phyloP scores from a whole-genome alignment of 2,888 invertebrate species.

The Leucoma salicis region DNA sequence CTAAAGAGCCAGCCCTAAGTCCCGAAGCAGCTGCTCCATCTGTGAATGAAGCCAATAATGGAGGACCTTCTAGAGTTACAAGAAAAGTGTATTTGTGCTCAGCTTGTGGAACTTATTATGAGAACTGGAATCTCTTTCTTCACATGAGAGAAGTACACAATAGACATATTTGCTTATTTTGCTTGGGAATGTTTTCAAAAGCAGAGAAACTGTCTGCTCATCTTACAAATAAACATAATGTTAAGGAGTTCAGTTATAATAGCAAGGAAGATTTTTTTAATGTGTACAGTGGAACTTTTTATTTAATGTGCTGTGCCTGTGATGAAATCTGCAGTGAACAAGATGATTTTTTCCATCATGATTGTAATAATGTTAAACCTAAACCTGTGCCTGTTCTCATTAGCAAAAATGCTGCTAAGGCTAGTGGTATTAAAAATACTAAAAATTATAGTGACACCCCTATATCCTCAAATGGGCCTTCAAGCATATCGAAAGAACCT shows the following conservation, averaged over 20 bases:
- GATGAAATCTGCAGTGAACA: constrained; percentile 89
- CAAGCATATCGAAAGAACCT: constrained; percentile 45
- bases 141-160: constrained; percentile 93
- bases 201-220: constrained; percentile 91
- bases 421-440: constrained; percentile 54
- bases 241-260: constrained; percentile 86
- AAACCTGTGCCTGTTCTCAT: constrained; percentile 76
- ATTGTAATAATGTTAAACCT: constrained; percentile 82
- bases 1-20: constrained; percentile 65
- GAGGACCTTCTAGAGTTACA: constrained; percentile 84
- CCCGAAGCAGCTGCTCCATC: constrained; percentile 60
- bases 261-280: constrained; percentile 86
- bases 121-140: constrained; percentile 92
- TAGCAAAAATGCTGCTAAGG: constrained; percentile 67
- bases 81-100: constrained; percentile 91
- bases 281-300: constrained; percentile 85
- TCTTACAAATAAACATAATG: constrained; percentile 89
- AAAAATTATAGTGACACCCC: constrained; percentile 55
- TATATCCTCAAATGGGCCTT: constrained; percentile 55
- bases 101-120: constrained; percentile 91
- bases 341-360: constrained; percentile 89
- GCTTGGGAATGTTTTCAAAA: constrained; percentile 91
- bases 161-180: constrained; percentile 91
- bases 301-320: constrained; percentile 91
- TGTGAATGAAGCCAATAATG: constrained; percentile 52